These are phyloP conservation scores for Zosterops lateralis DNA, from an alignment of 2,113 vertebrate genomes.

Conservation along the genomic window DNA sequence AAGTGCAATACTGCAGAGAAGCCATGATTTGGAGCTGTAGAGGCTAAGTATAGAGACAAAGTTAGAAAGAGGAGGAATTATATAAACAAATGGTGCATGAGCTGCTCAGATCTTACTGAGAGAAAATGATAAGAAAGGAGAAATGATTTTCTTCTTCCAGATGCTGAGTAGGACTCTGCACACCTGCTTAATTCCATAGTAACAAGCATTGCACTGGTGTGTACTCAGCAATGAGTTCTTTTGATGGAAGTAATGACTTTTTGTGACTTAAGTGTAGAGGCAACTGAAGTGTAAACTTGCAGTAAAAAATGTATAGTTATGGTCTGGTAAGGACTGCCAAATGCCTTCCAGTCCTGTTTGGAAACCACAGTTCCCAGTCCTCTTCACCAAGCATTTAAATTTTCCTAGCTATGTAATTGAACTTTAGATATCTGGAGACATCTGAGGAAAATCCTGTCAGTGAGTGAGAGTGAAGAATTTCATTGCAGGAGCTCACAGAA, in stretches of 20 bases:
- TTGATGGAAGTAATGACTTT: not conserved
- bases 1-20: not conserved
- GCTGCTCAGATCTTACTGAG: not conserved
- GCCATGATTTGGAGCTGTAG: not conserved
- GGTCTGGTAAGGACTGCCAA: not conserved
- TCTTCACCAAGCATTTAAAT: not conserved
- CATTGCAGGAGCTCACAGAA: not conserved
- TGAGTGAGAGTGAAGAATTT: not conserved
- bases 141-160: not conserved
- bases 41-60: not conserved
- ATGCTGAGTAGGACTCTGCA: not conserved
- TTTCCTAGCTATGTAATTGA: not conserved
- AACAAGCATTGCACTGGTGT: not conserved
- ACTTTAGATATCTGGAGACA: not conserved
- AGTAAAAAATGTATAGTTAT: not conserved
- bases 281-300: not conserved
- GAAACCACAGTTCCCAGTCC: not conserved
- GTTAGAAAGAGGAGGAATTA: not conserved
- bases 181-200: not conserved
- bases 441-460: not conserved
- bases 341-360: not conserved
- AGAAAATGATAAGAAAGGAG: not conserved
- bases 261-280: not conserved
- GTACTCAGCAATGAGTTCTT: not conserved
- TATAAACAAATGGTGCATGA: not conserved